phyloP scores from a whole-genome alignment of 2,113 vertebrate species.

The Pitta sordida region DNA sequence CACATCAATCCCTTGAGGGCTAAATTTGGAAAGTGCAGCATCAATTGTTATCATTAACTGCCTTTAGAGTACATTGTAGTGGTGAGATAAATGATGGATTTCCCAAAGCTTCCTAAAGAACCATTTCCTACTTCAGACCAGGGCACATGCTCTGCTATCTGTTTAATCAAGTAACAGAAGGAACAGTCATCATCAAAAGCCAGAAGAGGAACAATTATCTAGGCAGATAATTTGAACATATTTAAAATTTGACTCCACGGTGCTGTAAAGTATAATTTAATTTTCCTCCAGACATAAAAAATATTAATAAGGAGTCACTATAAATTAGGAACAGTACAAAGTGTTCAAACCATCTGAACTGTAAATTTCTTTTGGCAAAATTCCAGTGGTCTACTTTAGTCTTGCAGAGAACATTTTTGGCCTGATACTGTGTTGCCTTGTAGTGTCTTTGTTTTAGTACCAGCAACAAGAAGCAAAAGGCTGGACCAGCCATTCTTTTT shows the following conservation, averaged over 20 bases:
- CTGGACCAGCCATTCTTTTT: not conserved
- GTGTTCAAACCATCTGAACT: not conserved
- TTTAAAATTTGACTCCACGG: conserved; percentile 7
- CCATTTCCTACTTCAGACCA: not conserved
- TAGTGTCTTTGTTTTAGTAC: not conserved
- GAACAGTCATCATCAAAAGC: not conserved
- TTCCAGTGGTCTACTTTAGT: not conserved
- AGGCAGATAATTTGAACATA: not conserved
- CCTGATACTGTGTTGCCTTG: not conserved
- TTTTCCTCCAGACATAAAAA: conserved; percentile 8
- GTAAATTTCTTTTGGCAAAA: not conserved
- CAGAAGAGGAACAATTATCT: not conserved
- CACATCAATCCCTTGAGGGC: not conserved
- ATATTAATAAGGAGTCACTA: not conserved
- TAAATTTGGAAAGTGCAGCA: not conserved
- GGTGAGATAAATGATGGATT: not conserved
- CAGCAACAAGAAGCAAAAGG: not conserved
- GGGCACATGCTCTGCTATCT: not conserved
- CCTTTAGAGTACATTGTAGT: not conserved
- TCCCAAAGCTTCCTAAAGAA: not conserved
- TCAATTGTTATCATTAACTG: not conserved
- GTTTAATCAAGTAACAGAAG: conserved; percentile 9
- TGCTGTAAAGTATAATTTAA: not conserved
- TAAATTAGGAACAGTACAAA: not conserved
- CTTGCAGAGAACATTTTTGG: not conserved